A percentile compares a stretch with the other conserved stretches of the same genome.
These are phyloP conservation scores for Hirtodrosophila alboralis DNA, from an alignment of 2,888 invertebrate species.

Conservation along the genomic window DNA sequence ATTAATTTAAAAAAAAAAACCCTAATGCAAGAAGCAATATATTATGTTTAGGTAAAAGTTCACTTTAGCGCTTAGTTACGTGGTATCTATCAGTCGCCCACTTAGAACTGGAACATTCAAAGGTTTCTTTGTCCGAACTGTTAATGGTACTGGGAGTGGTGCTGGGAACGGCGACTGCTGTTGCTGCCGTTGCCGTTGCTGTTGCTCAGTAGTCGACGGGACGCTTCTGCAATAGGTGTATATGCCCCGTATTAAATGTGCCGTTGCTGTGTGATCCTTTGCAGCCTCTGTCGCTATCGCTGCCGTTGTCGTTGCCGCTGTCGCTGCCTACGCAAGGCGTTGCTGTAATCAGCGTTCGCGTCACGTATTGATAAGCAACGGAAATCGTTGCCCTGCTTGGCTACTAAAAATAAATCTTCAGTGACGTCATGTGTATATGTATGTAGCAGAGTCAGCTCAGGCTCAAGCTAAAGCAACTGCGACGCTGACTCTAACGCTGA, in stretches of 20 bases:
- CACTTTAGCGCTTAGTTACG: too few relatives aligned
- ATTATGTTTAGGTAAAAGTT: too few relatives aligned
- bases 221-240: constrained; percentile 46
- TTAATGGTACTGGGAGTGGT: constrained; percentile 3
- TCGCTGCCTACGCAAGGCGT: background rate
- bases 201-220: constrained; percentile 42
- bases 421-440: constrained; percentile 60
- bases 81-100: too few relatives aligned
- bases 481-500: constrained; percentile 4
- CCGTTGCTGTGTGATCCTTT: background rate
- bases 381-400: constrained; percentile 43
- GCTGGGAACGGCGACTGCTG: constrained; percentile 1
- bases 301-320: background rate
- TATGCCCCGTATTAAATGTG: constrained; percentile 6
- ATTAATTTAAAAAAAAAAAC: too few relatives aligned
- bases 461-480: constrained; percentile 19
- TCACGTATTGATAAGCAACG: constrained; percentile 67
- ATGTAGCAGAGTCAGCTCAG: constrained; percentile 24
- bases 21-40: too few relatives aligned
- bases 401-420: constrained; percentile 56
- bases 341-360: constrained; percentile 38
- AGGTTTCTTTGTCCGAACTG: constrained; percentile 2
- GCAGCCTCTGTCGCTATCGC: constrained; percentile 7
- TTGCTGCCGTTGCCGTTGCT: constrained; percentile 9
- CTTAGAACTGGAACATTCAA: too few relatives aligned